phyloP scores from a whole-genome alignment of 2,888 invertebrate genomes.

The Timema cristinae region DNA sequence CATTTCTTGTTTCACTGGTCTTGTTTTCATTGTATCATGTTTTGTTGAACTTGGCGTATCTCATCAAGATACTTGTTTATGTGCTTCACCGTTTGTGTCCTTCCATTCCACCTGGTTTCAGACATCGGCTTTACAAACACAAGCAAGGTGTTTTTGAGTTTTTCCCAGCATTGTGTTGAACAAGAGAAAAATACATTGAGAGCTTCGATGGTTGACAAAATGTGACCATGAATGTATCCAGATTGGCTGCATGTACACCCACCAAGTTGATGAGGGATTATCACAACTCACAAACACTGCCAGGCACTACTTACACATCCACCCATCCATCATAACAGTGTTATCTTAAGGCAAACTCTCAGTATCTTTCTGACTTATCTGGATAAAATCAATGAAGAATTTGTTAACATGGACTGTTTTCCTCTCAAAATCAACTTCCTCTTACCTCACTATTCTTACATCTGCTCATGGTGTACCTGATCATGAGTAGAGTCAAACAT shows the following conservation, averaged over 20 bases:
- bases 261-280: neutral
- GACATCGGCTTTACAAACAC: neutral
- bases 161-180: neutral
- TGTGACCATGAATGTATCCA: neutral
- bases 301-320: slow-evolving; percentile 26
- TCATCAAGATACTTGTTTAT: neutral
- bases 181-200: slow-evolving; percentile 1
- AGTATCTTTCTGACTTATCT: slow-evolving; percentile 33
- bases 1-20: neutral
- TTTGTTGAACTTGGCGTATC: neutral
- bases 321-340: slow-evolving; percentile 32
- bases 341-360: slow-evolving; percentile 33
- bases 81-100: neutral
- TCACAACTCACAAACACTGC: slow-evolving; percentile 11
- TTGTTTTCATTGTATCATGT: neutral
- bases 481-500: slow-evolving; percentile 35
- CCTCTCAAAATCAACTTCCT: slow-evolving; percentile 31
- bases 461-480: slow-evolving; percentile 29
- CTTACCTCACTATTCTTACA: slow-evolving; percentile 27
- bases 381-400: slow-evolving; percentile 34
- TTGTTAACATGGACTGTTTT: slow-evolving; percentile 32
- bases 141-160: neutral
- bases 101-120: neutral
- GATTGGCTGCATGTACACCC: slow-evolving; percentile 1
- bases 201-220: neutral